These are phyloP conservation scores for Mus spretus DNA, from an alignment of 2,797 vertebrate genomes.

Conservation along the genomic window DNA sequence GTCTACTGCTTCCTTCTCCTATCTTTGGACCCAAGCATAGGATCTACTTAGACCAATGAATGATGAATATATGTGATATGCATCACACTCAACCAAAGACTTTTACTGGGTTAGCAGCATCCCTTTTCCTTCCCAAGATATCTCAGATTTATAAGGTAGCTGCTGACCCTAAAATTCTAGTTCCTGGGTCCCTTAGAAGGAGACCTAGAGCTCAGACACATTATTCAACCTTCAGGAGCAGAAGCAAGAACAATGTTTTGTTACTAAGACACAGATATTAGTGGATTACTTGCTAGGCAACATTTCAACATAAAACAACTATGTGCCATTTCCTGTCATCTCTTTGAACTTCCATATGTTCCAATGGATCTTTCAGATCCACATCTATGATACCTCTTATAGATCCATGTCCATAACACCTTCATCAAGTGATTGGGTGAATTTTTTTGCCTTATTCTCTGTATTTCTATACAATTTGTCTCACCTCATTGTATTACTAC, in stretches of 20 bases:
- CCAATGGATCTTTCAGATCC: background rate
- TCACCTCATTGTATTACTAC: background rate
- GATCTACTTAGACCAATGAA: background rate
- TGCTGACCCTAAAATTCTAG: background rate
- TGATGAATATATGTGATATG: background rate
- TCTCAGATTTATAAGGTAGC: background rate
- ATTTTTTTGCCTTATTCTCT: background rate
- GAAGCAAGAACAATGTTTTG: background rate
- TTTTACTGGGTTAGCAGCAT: background rate
- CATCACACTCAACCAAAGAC: background rate
- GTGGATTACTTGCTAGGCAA: background rate
- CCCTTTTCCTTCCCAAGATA: background rate
- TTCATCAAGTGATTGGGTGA: background rate
- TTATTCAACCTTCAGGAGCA: background rate
- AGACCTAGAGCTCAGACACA: background rate
- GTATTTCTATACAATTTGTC: no score
- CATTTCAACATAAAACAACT: background rate
- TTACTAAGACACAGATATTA: background rate
- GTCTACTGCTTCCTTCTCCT: background rate
- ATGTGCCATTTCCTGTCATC: background rate
- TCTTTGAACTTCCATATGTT: background rate
- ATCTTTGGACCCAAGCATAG: background rate
- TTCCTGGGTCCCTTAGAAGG: background rate
- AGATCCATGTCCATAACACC: background rate
- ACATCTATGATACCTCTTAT: background rate